Conservation (phyloP, 2,797 vertebrate species). For the Malurus splendens region DNA sequence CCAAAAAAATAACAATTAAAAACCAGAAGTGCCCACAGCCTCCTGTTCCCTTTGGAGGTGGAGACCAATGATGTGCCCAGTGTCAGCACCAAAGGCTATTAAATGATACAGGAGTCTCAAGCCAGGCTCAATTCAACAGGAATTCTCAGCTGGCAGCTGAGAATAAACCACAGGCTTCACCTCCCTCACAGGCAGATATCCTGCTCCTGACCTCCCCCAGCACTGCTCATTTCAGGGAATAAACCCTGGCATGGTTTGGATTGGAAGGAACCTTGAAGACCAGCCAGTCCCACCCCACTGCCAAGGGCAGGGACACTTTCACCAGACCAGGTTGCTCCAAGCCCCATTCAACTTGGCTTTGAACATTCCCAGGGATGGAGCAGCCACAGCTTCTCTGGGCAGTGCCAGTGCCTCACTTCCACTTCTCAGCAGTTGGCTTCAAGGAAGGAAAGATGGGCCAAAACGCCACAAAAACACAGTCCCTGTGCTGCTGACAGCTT, state of each 20-base stretch:
- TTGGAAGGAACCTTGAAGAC: not conserved
- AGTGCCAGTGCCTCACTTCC: not conserved
- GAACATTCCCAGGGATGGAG: not conserved
- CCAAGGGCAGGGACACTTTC: not conserved
- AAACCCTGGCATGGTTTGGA: not conserved
- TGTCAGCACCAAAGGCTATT: not conserved
- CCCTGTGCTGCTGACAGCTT: not conserved
- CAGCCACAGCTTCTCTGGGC: not conserved
- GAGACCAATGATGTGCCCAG: not conserved
- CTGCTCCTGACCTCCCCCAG: not conserved
- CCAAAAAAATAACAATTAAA: not conserved
- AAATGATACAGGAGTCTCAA: not conserved
- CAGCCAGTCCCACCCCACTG: not conserved
- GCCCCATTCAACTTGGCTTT: not conserved
- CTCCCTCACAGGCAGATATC: fast-evolving
- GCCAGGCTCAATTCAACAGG: not conserved
- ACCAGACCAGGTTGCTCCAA: not conserved
- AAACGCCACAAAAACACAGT: not conserved
- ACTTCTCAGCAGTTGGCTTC: not conserved
- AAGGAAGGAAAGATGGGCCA: not conserved
- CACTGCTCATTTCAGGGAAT: not conserved
- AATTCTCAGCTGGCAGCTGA: not conserved
- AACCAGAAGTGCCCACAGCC: not conserved
- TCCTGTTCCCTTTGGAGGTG: not conserved
- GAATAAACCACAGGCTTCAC: not conserved